These are phyloP conservation scores for Ornithoptera priamus DNA, from an alignment of 2,888 invertebrate species.

Conservation along the genomic window DNA sequence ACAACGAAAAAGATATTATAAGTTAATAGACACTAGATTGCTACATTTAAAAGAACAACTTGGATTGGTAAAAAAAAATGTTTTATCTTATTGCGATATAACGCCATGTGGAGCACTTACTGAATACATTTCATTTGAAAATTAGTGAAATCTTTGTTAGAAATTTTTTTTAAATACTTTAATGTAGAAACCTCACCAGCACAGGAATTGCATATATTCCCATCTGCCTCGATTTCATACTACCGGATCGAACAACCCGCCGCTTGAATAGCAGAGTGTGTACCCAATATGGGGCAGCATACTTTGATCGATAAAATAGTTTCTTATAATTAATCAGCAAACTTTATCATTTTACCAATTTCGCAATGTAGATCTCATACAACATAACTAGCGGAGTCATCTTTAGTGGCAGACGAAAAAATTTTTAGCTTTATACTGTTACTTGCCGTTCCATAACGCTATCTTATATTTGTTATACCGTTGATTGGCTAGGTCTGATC, in stretches of 20 bases:
- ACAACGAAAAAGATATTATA: too few species aligned
- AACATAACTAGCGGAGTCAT: constrained; percentile 36
- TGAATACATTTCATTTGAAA: not conserved
- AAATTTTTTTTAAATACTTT: not conserved
- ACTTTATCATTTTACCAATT: not conserved
- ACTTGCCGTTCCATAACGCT: constrained; percentile 25
- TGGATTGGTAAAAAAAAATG: too few species aligned
- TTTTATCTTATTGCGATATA: too few species aligned
- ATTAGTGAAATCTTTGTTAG: not conserved
- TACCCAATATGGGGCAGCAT: not conserved
- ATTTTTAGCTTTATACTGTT: constrained; percentile 23
- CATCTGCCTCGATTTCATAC: not conserved
- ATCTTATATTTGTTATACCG: constrained; percentile 54
- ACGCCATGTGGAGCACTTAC: not conserved
- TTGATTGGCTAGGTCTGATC: constrained; percentile 51
- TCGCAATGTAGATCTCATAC: constrained; percentile 7
- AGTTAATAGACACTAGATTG: too few species aligned
- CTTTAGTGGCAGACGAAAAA: constrained; percentile 8
- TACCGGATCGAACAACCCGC: not conserved
- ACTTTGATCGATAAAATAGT: not conserved
- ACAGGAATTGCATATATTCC: not conserved
- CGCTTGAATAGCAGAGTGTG: not conserved
- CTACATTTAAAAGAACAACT: too few species aligned
- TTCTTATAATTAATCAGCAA: not conserved
- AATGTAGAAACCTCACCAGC: not conserved